phyloP scores from a whole-genome alignment of 2,888 invertebrate genomes.

The Acronicta alni region DNA sequence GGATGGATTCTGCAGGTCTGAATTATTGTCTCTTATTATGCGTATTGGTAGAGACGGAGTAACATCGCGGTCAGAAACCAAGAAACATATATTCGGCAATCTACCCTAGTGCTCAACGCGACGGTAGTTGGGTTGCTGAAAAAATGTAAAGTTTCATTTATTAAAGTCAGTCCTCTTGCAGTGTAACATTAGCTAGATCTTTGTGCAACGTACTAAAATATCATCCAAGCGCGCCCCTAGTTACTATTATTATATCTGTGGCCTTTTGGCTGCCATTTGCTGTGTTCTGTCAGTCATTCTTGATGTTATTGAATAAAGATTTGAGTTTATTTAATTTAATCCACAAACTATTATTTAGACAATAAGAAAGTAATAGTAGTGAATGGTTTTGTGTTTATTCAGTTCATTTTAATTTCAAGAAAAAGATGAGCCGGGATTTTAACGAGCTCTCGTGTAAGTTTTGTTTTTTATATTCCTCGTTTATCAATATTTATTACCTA shows the following conservation, averaged over 20 bases:
- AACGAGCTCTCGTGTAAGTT: conserved; percentile 73
- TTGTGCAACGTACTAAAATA: too few species aligned
- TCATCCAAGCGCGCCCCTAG: conserved; percentile 16
- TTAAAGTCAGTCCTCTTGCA: too few species aligned
- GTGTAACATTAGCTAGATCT: too few species aligned
- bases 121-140: too few species aligned
- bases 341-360: conserved; percentile 43
- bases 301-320: conserved; percentile 83
- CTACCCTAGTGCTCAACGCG: too few species aligned
- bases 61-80: too few species aligned
- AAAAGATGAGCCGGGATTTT: conserved; percentile 67
- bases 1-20: too few species aligned
- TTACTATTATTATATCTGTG: conserved; percentile 49
- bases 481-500: conserved; percentile 47
- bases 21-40: too few species aligned
- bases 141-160: too few species aligned
- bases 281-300: conserved; percentile 84
- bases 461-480: conserved; percentile 61
- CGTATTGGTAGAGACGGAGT: too few species aligned
- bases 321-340: conserved; percentile 59
- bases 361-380: conserved; percentile 58
- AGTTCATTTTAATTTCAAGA: conserved; percentile 50
- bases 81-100: too few species aligned
- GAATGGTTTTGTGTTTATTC: conserved; percentile 55
- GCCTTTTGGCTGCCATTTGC: conserved; percentile 79